Conservation (phyloP, 2,113 vertebrate species). For the Trogon melanurus region DNA sequence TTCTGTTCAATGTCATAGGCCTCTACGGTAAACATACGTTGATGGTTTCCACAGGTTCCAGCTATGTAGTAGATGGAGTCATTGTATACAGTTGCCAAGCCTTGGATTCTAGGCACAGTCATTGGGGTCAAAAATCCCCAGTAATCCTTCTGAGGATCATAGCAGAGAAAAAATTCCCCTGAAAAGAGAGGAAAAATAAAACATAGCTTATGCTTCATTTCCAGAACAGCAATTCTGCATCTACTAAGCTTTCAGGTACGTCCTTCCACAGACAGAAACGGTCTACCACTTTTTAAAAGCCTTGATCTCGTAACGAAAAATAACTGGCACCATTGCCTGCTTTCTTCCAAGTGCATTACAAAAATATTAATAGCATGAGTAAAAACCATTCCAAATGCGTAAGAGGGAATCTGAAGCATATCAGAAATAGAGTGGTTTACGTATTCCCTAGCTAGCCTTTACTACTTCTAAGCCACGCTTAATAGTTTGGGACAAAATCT, state of each 20-base stretch:
- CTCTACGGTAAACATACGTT: conserved; percentile 96
- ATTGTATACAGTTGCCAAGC: conserved; percentile 91
- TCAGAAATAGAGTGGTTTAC: not conserved
- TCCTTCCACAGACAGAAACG: not conserved
- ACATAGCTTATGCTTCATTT: not conserved
- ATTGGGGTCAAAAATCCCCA: conserved; percentile 96
- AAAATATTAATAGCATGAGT: not conserved
- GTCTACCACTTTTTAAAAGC: not conserved
- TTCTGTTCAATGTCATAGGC: conserved; percentile 95
- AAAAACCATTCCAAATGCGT: not conserved
- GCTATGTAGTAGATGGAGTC: conserved; percentile 96
- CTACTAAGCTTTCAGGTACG: not conserved
- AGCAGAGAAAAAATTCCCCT: conserved; percentile 99
- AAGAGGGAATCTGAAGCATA: not conserved
- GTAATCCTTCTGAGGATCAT: conserved; percentile 95
- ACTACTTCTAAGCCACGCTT: not conserved
- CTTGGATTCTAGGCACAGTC: conserved; percentile 93
- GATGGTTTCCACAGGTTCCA: conserved; percentile 95
- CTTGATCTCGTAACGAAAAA: not conserved
- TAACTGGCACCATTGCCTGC: not conserved
- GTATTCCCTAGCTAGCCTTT: not conserved
- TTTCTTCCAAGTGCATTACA: not conserved
- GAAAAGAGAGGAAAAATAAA: conserved; percentile 37
- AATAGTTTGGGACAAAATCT: not conserved
- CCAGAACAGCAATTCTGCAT: not conserved